These are phyloP conservation scores for Grantiella picta DNA, from an alignment of 2,113 vertebrate genomes.

Conservation along the genomic window DNA sequence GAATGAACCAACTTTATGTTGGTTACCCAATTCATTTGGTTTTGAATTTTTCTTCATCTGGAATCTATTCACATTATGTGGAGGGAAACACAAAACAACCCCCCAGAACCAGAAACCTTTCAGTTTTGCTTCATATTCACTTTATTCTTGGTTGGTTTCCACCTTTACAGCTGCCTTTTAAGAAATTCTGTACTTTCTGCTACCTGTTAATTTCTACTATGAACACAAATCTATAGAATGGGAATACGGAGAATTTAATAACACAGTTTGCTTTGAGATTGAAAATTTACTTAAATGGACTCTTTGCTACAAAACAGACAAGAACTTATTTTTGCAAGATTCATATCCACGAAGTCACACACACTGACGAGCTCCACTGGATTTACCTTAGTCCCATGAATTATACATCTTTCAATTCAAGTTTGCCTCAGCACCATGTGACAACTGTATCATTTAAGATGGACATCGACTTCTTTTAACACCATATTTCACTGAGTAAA, in stretches of 20 bases:
- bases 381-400: not conserved
- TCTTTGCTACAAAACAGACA: not conserved
- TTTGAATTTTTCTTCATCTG: not conserved
- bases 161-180: not conserved
- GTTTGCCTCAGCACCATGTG: not conserved
- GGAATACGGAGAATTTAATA: not conserved
- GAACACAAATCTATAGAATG: not conserved
- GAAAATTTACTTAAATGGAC: not conserved
- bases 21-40: not conserved
- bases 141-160: not conserved
- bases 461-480: not conserved
- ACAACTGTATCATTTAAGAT: not conserved
- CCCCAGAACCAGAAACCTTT: not conserved
- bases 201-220: not conserved
- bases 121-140: not conserved
- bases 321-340: not conserved
- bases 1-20: not conserved
- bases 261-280: not conserved
- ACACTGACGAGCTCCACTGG: not conserved
- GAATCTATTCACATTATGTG: not conserved
- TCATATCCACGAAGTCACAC: not conserved
- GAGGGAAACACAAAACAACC: accelerated
- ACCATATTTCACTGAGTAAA: not conserved
- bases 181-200: not conserved
- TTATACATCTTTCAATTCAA: not conserved